Evolutionary conservation across 2,888 invertebrate genomes (phyloP).

Genomic region (Myopa tessellatipennis): DNA sequence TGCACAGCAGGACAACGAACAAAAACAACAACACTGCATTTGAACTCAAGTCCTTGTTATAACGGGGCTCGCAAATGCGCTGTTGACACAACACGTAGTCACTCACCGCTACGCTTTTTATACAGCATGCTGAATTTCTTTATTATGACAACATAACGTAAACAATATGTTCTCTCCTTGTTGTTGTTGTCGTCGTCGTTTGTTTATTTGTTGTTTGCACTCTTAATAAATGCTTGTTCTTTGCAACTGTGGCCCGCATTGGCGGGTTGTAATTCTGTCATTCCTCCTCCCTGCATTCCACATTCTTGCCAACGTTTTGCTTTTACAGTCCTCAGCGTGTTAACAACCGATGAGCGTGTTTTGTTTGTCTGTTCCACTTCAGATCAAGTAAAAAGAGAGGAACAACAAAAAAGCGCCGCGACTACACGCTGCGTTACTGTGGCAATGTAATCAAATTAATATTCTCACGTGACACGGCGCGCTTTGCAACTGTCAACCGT

Average conservation of each 20-base stretch:
- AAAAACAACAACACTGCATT: background rate
- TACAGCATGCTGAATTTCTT: background rate
- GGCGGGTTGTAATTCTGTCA: constrained; percentile 34
- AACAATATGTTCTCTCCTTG: constrained; percentile 21
- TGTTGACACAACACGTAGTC: constrained; percentile 30
- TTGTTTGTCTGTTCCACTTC: constrained; percentile 36
- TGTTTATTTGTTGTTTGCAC: constrained; percentile 12
- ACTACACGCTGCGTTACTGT: constrained; percentile 60
- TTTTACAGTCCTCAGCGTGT: constrained; percentile 52
- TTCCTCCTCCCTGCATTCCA: background rate
- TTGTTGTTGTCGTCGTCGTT: background rate
- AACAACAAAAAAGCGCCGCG: background rate
- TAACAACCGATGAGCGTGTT: constrained; percentile 50
- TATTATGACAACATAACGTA: constrained; percentile 17
- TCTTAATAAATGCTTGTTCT: constrained; percentile 3
- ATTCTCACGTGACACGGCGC: constrained; percentile 58
- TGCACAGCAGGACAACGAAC: constrained; percentile 18
- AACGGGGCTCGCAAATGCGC: constrained; percentile 13
- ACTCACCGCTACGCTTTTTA: background rate
- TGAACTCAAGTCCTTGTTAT: background rate
- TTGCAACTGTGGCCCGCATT: constrained; percentile 53
- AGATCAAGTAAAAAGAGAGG: background rate
- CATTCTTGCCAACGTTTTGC: background rate
- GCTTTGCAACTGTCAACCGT: constrained; percentile 4
- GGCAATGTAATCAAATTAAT: constrained; percentile 65